These are phyloP conservation scores for Rafetus swinhoei DNA, from an alignment of 2,113 vertebrate species.

Conservation along the genomic window DNA sequence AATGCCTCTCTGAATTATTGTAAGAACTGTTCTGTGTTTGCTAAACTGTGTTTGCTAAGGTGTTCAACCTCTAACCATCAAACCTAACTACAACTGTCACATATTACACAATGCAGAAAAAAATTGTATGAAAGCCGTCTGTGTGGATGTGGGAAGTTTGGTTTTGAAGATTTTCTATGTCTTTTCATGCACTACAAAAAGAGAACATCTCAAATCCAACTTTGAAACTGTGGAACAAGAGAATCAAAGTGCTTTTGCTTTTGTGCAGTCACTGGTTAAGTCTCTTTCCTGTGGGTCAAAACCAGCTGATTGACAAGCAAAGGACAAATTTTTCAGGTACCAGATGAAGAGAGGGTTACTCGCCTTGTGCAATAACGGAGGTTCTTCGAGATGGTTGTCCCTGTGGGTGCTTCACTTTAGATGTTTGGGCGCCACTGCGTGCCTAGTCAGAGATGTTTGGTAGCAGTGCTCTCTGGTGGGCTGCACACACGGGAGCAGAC, in stretches of 20 bases:
- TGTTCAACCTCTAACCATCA: background rate
- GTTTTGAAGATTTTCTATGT: background rate
- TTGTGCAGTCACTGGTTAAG: background rate
- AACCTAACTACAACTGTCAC: background rate
- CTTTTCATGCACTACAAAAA: background rate
- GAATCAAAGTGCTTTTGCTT: background rate
- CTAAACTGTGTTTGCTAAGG: background rate
- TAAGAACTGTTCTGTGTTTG: background rate
- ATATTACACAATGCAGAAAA: background rate
- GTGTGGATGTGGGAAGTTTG: background rate
- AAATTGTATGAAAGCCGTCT: background rate
- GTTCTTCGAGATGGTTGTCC: no score
- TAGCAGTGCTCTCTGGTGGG: no score
- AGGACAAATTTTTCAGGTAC: background rate
- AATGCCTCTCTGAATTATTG: background rate
- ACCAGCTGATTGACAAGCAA: rapidly evolving
- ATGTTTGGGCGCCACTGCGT: no score
- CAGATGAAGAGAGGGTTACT: background rate
- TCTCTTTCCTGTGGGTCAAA: background rate
- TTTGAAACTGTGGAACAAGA: background rate
- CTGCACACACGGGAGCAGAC: no score
- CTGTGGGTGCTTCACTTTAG: no score
- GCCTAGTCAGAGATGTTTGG: no score
- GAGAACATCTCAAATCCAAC: background rate
- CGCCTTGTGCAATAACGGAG: no score